Evolutionary conservation across 2,888 invertebrate genomes (phyloP), one percentile per base, ranked within the genome.

Genomic region (Cecidostiba fungosa): DNA sequence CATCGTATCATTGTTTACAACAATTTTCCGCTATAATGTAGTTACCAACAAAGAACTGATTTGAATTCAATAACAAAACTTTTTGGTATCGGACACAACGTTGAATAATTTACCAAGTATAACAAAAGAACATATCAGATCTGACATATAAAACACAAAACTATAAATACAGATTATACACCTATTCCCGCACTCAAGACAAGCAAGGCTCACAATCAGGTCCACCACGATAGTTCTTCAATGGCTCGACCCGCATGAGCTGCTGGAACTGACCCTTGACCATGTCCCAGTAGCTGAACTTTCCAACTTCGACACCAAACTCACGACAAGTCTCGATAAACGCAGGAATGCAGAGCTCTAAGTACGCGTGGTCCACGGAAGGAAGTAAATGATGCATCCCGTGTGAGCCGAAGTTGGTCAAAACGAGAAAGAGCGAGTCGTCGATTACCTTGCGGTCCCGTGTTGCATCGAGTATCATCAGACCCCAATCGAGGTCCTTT

Each of bases 311-410:
- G 0, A 95, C 91, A 16, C 95, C 95, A 89, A 96, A 97, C 89
- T 97, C 95, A 54, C 95, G 92, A 89, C 96, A 95, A 43, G 96
- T 96, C 87, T 96, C 94, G 10, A 95, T 88, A 16, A 96, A 94
- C 0, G 95, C 94, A 0, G 96, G 95, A 90, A 96, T 95, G 4
- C 97, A 93, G 77, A 95, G 94, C 12, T 95, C 95, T 19, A 98
- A 92, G 84, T 96, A 95, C 0, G 95, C 96, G 90, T 97, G 97
- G 91, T 97, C 97, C 50, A 98, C 90, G 0, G 97, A 96, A 0
- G 97, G 97, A 89, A 97, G 96, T 29, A 97, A 94, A 92, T 98
- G 98, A 92, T 98, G 97, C 1, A 97, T 93, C 0, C 95, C 94
- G 91, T 98, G 98, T 85, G 96, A 96, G 0, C 97, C 97, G 89